These are phyloP conservation scores for Acanthis flammea DNA, from an alignment of 2,797 vertebrate genomes.

Conservation along the genomic window DNA sequence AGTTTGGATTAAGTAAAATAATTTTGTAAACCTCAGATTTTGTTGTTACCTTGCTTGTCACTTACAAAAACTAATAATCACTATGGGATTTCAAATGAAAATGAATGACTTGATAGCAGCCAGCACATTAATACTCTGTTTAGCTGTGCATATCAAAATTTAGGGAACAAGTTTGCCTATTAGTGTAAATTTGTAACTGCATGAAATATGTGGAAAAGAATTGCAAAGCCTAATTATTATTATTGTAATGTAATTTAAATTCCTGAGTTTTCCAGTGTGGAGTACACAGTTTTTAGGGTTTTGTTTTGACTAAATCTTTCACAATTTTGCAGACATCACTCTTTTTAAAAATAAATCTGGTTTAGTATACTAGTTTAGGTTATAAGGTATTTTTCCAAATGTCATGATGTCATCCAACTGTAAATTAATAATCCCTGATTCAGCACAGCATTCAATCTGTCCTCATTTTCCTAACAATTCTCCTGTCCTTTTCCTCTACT, in stretches of 20 bases:
- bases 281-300: not conserved
- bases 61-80: not conserved
- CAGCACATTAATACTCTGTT: not conserved
- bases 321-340: not conserved
- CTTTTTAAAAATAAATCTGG: not conserved
- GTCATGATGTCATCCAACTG: not conserved
- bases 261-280: not conserved
- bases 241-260: not conserved
- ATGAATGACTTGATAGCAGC: not conserved
- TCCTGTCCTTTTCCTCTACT: not conserved
- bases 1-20: not conserved
- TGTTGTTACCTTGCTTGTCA: not conserved
- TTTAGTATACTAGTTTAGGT: not conserved
- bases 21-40: slow-evolving; percentile 17
- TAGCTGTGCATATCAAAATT: not conserved
- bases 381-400: not conserved
- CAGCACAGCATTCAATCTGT: not conserved
- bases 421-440: not conserved
- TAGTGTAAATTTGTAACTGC: not conserved
- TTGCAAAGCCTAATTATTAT: not conserved
- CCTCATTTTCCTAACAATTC: not conserved
- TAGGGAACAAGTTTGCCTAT: not conserved
- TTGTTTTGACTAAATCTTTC: not conserved
- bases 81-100: slow-evolving; percentile 9
- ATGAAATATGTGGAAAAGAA: not conserved